Conservation (phyloP, 2,113 vertebrate species). For the Percopsis transmontana region DNA sequence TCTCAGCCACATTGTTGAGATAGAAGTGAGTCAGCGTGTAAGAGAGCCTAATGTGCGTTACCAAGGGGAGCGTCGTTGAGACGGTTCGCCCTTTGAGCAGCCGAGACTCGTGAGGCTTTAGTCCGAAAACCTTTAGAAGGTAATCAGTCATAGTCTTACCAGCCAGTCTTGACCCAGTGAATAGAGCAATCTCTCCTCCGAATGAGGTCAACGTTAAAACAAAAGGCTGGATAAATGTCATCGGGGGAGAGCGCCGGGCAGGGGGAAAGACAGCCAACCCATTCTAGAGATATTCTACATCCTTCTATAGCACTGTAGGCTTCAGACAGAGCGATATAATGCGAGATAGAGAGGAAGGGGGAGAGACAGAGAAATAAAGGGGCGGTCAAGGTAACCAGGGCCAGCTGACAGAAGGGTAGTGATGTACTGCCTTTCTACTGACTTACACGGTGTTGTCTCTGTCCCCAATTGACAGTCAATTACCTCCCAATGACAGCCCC, state of each 20-base stretch:
- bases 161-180: constrained; percentile 7
- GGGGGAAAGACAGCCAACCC: background rate
- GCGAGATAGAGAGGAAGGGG: constrained; percentile 16
- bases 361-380: constrained; percentile 25
- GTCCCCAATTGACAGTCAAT: constrained; percentile 71
- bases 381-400: constrained; percentile 25
- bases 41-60: constrained; percentile 26
- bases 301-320: background rate
- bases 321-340: constrained; percentile 4
- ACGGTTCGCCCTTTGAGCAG: constrained; percentile 36
- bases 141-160: constrained; percentile 6
- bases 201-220: constrained; percentile 1
- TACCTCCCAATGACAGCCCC: constrained; percentile 56
- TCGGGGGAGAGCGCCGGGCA: constrained; percentile 1
- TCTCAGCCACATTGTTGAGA: constrained; percentile 19
- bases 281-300: background rate
- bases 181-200: constrained; percentile 5
- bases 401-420: constrained; percentile 54
- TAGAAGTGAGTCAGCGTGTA: constrained; percentile 11
- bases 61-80: constrained; percentile 19
- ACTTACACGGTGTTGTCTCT: constrained; percentile 55
- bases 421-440: constrained; percentile 62
- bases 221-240: constrained; percentile 19
- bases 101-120: constrained; percentile 18
- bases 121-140: constrained; percentile 39